Conservation (phyloP, 2,888 invertebrate genomes). For the Euplexia lucipara region DNA sequence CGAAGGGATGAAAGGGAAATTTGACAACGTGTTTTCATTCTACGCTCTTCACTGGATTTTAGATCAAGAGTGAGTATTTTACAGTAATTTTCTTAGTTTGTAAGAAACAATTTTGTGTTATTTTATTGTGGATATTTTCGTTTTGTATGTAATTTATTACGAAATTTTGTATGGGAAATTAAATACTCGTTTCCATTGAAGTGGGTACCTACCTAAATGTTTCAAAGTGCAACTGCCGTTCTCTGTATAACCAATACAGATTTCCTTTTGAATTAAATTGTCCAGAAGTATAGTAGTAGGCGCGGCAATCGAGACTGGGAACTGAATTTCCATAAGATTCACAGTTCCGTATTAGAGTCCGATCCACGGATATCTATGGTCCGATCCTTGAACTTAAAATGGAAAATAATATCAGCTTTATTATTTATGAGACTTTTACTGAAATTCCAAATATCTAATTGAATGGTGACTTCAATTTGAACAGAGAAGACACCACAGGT, state of each 20-base stretch:
- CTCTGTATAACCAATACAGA: no score
- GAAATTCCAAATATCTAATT: no score
- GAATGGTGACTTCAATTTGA: no score
- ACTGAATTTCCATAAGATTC: background rate
- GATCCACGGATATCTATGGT: background rate
- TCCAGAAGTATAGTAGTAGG: background rate
- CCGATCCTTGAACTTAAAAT: no score
- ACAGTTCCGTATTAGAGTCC: background rate
- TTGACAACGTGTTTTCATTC: slow-evolving; percentile 94
- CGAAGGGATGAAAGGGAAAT: slow-evolving; percentile 84
- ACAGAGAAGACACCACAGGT: no score
- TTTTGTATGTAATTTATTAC: no score
- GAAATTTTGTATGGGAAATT: background rate
- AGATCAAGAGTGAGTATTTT: slow-evolving; percentile 91
- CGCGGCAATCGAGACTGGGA: background rate
- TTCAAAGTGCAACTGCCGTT: background rate
- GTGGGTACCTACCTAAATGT: no score
- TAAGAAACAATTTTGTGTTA: no score
- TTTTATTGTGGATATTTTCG: no score
- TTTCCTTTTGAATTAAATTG: background rate
- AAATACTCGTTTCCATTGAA: background rate
- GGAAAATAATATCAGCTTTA: no score
- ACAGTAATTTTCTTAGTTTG: background rate
- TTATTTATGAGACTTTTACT: no score
- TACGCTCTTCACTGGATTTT: slow-evolving; percentile 95